These are phyloP conservation scores for Meda fulgida DNA, from an alignment of 2,797 vertebrate species.

Conservation along the genomic window DNA sequence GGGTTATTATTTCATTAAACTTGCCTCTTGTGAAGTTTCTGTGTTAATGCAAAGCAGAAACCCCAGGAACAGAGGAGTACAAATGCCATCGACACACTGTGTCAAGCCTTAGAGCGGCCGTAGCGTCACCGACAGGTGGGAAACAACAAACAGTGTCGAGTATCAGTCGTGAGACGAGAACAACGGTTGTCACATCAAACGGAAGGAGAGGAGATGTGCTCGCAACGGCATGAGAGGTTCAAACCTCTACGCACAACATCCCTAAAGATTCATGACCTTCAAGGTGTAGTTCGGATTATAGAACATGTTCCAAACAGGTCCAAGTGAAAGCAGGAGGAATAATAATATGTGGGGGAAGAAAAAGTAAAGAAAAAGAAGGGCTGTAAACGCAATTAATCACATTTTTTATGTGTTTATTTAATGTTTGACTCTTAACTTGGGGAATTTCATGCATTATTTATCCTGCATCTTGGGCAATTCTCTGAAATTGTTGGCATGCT, in stretches of 20 bases:
- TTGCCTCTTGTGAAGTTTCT: constrained; percentile 48
- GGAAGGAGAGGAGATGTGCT: background rate
- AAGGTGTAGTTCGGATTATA: background rate
- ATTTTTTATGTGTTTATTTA: background rate
- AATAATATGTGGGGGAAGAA: background rate
- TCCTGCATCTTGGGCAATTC: background rate
- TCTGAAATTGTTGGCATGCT: background rate
- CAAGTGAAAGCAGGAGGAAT: background rate
- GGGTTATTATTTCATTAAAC: constrained; percentile 31
- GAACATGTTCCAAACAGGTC: background rate
- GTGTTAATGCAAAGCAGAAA: constrained; percentile 60
- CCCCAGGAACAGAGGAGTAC: constrained; percentile 29
- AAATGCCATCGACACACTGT: constrained; percentile 28
- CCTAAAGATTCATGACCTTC: background rate
- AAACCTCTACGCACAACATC: background rate
- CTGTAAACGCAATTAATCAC: background rate
- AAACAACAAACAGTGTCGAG: background rate
- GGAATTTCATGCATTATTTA: background rate
- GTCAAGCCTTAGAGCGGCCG: constrained; percentile 22
- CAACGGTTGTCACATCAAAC: background rate
- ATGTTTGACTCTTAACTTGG: background rate
- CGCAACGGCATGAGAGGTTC: background rate
- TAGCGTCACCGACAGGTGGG: background rate
- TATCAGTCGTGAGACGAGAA: background rate
- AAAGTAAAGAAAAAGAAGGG: background rate